Evolutionary conservation across 1,140 invertebrate genomes (phyloP).

Genomic region (Oncopeltus fasciatus): DNA sequence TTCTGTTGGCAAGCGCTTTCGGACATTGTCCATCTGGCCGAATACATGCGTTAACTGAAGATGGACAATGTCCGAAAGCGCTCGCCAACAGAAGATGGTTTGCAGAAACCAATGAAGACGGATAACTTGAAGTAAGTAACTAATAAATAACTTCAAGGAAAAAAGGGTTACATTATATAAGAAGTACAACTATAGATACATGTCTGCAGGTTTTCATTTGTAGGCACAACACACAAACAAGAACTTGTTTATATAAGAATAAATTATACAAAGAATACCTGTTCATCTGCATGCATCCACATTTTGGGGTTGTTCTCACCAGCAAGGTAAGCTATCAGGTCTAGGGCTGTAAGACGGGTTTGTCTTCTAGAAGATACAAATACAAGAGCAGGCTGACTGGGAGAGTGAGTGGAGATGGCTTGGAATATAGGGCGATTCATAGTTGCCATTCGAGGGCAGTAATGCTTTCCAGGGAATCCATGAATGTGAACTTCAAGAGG

Average conservation of each 20-base stretch:
- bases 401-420: conserved; percentile 85
- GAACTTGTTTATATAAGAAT: too few species aligned
- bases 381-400: conserved; percentile 74
- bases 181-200: background rate
- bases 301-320: conserved; percentile 86
- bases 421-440: conserved; percentile 99
- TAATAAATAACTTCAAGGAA: too few species aligned
- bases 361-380: conserved; percentile 97
- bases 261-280: too few species aligned
- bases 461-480: conserved; percentile 91
- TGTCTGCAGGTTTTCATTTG: background rate
- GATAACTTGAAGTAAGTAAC: too few species aligned
- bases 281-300: conserved; percentile 80
- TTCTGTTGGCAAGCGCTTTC: too few species aligned
- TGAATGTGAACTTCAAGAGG: conserved; percentile 89
- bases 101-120: too few species aligned
- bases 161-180: too few species aligned
- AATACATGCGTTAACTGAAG: too few species aligned
- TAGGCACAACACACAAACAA: too few species aligned
- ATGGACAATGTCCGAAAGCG: too few species aligned
- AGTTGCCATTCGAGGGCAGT: conserved; percentile 97
- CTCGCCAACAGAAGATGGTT: too few species aligned
- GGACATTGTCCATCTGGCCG: too few species aligned
- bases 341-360: conserved; percentile 89
- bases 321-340: conserved; percentile 86